phyloP scores from a whole-genome alignment of 2,113 vertebrate species.

The Mesembrinibis cayennensis region DNA sequence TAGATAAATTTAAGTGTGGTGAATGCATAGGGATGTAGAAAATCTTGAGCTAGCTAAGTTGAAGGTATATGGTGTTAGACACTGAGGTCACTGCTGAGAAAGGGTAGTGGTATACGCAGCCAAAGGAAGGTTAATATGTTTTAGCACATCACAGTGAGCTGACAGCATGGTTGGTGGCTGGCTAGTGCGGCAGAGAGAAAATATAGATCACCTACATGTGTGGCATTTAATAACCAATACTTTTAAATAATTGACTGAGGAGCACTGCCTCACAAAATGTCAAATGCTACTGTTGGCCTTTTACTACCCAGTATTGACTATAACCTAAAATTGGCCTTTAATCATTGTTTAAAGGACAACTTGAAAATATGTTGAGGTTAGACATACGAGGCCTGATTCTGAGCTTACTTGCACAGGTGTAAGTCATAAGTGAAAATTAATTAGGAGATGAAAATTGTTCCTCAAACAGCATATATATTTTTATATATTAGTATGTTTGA shows the following conservation, averaged over 20 bases:
- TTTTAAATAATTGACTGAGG: slow-evolving; percentile 78
- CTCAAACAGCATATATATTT: not conserved
- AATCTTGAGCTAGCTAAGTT: slow-evolving; percentile 34
- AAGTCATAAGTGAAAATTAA: not conserved
- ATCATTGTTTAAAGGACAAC: slow-evolving; percentile 81
- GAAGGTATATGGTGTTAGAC: slow-evolving; percentile 27
- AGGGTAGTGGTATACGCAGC: slow-evolving; percentile 1
- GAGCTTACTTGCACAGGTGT: not conserved
- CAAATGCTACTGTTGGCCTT: slow-evolving; percentile 71
- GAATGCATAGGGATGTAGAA: slow-evolving; percentile 21
- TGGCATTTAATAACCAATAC: slow-evolving; percentile 81
- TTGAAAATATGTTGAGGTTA: slow-evolving; percentile 58
- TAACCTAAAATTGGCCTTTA: slow-evolving; percentile 77
- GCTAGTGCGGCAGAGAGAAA: slow-evolving; percentile 6
- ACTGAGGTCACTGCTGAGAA: slow-evolving; percentile 14
- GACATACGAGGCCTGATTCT: not conserved
- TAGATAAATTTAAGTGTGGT: slow-evolving; percentile 42
- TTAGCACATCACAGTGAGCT: slow-evolving; percentile 71
- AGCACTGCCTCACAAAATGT: slow-evolving; percentile 78
- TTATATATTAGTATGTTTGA: not conserved
- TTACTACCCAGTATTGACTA: slow-evolving; percentile 72
- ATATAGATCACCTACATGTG: slow-evolving; percentile 59
- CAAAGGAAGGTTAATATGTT: slow-evolving; percentile 50
- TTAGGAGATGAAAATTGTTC: not conserved
- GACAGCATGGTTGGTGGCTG: slow-evolving; percentile 57